Evolutionary conservation across 2,797 vertebrate genomes (phyloP), one percentile per base, ranked within the genome.

Genomic region (Sebastes kiyomatsui): DNA sequence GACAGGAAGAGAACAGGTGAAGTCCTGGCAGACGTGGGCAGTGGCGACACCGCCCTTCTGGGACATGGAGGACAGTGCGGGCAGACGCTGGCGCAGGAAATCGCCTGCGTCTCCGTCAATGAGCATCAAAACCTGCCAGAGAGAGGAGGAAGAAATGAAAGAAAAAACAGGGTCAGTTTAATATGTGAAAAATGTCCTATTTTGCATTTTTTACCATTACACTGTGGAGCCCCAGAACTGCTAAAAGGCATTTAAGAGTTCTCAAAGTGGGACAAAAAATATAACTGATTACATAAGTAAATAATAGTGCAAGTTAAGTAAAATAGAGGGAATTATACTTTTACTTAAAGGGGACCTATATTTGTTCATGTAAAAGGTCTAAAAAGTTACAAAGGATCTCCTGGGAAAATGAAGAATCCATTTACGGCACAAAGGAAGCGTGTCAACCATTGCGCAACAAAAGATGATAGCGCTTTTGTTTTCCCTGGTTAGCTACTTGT

Each of bases 11-110:
- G 97, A 96, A 77, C 97, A 99, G 65, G 95, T 67, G 20, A 97
- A 97, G 92, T 97, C 96, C 93, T 97, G 96, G 92, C 96, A 99
- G 77, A 98, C 66, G 1, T 97, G 97, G n/a, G 96, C 97, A 0
- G 97, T 97, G 75, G 92, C 90, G 42, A 96, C 96, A 25, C 91
- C 95, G 1, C 94, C 95, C 1, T 95, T 95, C 80, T 94, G 94
- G 55, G 92, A 81, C 93, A 99, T 91, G 61, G 96, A 95, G 1
- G 92, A 93, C 3, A 99, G 96, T 77, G 94, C 93, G 10, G 97
- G 97, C 83, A 97, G 92, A 58, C 96, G 97, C 81, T 91, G 91
- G 90, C 95, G 93, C 35, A 97, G 94, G 90, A 97, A 97, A 30
- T 94, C 92, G 0, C 96, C 49, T 1, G 90, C 79, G 67, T 94